A percentile compares a stretch with the other conserved stretches of the same genome.
Evolutionary conservation across 1,140 invertebrate genomes (phyloP).

Genomic region (Brachionus paranguensis): DNA sequence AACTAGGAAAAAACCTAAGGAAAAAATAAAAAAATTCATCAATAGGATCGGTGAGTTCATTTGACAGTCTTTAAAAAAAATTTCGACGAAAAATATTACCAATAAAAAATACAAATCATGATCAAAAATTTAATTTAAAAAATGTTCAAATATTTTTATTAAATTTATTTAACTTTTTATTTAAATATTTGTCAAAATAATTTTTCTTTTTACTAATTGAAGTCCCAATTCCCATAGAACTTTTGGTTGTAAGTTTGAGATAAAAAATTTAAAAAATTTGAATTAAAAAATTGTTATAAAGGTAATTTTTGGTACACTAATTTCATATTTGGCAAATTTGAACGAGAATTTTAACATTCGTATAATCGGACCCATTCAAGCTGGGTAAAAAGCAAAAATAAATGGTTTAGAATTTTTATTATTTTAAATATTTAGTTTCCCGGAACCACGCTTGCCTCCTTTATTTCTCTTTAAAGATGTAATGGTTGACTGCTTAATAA

Average conservation of each 20-base stretch:
- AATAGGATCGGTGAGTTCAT: too few relatives aligned
- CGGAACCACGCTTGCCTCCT: background rate
- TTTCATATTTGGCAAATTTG: background rate
- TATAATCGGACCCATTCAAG: background rate
- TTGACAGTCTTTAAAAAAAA: too few relatives aligned
- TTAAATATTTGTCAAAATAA: background rate
- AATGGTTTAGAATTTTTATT: background rate
- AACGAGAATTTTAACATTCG: background rate
- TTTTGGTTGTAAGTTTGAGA: conserved; percentile 46
- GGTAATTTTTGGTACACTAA: conserved; percentile 43
- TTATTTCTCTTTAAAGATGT: background rate
- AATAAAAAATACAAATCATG: too few relatives aligned
- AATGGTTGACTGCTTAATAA: conserved; percentile 45
- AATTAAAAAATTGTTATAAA: background rate
- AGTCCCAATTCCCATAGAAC: conserved; percentile 52
- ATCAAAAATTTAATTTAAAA: background rate
- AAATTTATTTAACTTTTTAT: too few relatives aligned
- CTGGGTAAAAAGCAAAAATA: background rate
- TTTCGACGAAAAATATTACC: too few relatives aligned
- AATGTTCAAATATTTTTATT: background rate
- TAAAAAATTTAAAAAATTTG: background rate
- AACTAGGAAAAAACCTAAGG: too few relatives aligned
- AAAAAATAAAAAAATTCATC: too few relatives aligned
- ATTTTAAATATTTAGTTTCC: background rate
- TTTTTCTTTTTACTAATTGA: background rate